These are phyloP conservation scores for Eledone cirrhosa DNA, from an alignment of 2,888 invertebrate genomes.

Conservation along the genomic window DNA sequence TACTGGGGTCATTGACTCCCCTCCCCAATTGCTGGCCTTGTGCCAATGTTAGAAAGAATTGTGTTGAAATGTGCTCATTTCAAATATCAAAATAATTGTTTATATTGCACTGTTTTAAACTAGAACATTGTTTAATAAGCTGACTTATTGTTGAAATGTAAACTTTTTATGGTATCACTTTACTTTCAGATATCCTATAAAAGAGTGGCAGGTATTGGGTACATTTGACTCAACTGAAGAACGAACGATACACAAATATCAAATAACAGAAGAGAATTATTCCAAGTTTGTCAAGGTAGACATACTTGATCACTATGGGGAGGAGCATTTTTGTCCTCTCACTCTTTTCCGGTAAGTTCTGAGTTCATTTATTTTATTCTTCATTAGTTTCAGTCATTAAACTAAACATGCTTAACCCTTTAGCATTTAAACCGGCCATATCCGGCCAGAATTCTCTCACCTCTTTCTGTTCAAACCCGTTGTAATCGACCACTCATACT, in stretches of 20 bases:
- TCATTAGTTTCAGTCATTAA: too few species aligned
- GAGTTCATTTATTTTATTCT: too few species aligned
- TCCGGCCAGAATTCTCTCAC: too few species aligned
- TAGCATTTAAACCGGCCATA: too few species aligned
- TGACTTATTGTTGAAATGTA: slow-evolving; percentile 28
- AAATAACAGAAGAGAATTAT: slow-evolving; percentile 68
- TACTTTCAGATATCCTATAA: slow-evolving; percentile 60
- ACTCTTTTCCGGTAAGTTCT: slow-evolving; percentile 77
- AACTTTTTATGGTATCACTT: neutral
- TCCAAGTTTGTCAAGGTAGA: slow-evolving; percentile 72
- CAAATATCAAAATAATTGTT: too few species aligned
- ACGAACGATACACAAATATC: slow-evolving; percentile 85
- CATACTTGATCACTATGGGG: slow-evolving; percentile 91
- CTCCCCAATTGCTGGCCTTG: too few species aligned
- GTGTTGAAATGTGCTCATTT: too few species aligned
- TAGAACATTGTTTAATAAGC: neutral
- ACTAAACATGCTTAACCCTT: too few species aligned
- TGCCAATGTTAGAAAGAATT: too few species aligned
- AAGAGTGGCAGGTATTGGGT: slow-evolving; percentile 91
- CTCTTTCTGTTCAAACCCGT: too few species aligned
- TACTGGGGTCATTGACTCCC: too few species aligned
- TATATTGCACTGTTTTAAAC: neutral
- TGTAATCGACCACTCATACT: too few species aligned
- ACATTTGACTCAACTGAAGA: slow-evolving; percentile 88
- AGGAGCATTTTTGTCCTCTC: slow-evolving; percentile 96